Evolutionary conservation across 2,113 vertebrate species (phyloP), one percentile per base, ranked within the genome.

Genomic region (Nothoprocta perdicaria): DNA sequence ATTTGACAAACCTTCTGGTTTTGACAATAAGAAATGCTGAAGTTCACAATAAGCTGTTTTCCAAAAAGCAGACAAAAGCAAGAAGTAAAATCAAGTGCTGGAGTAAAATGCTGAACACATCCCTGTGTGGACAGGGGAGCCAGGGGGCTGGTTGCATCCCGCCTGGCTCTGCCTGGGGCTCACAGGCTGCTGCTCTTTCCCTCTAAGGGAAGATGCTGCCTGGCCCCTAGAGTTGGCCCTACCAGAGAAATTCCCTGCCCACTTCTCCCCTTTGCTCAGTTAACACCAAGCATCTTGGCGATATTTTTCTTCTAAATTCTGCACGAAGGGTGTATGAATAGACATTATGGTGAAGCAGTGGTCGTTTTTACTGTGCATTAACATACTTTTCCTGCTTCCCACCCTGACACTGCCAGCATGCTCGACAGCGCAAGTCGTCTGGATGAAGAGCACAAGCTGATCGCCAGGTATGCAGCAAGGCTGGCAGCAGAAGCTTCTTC

Each of bases 381-480:
- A 94, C 79, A 1, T 89, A 11, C 67, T 13, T 86, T n/a, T 61
- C 72, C 82, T 86, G 78, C 45, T 92, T 45, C 72, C 80, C 66
- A 92, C 29, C 46, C 58, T 72, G 31, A 53, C 89, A 77, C 77
- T 21, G 69, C 88, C 95, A 99, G 99, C 90, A 97, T 99, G 97
- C 98, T 99, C 55, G 99, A 99, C 96, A 98, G 98, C 33, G 98
- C 98, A 57, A 99, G 97, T 95, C 98, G 99, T 92, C 98, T 99
- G 91, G 99, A 99, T 93, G 99, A 99, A 95, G 99, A 99, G 38
- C 99, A 99, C 96, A 98, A 98, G 93, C 98, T 99, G 97, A 99
- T 99, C 72, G 99, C 99, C 95, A 99, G 99, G 96, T 99, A 99
- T 4, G 99, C 99, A 80, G 99, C 99, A 87, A 98, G 99, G 93